Conservation (phyloP, 1,140 invertebrate species). For the Alviniconcha marisindica region DNA sequence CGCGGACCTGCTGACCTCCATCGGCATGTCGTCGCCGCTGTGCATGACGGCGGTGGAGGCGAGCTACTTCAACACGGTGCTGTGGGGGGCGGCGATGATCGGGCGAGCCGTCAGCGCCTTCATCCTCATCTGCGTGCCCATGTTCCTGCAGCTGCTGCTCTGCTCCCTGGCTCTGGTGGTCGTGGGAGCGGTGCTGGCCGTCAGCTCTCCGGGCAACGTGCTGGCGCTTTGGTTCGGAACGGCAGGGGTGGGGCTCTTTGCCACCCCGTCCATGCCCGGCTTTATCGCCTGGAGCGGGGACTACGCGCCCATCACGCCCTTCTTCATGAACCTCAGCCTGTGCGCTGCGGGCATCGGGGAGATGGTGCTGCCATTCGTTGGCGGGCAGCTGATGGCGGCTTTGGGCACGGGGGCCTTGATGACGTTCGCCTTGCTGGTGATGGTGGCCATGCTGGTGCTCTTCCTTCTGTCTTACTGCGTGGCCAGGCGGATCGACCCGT, state of each 20-base stretch:
- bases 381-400: constrained; percentile 13
- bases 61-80: constrained; percentile 30
- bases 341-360: constrained; percentile 33
- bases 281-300: constrained; percentile 41
- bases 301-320: constrained; percentile 21
- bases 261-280: constrained; percentile 34
- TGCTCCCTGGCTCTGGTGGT: constrained; percentile 31
- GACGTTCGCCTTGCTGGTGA: constrained; percentile 9
- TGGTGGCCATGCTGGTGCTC: constrained; percentile 17
- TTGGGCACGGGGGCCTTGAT: constrained; percentile 16
- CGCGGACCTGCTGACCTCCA: constrained; percentile 37
- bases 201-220: background rate
- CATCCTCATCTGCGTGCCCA: constrained; percentile 28
- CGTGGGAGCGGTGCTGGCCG: constrained; percentile 8
- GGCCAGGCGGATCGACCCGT: background rate
- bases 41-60: constrained; percentile 33
- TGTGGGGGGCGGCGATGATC: constrained; percentile 37
- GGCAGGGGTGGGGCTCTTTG: constrained; percentile 37
- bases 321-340: constrained; percentile 32
- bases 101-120: constrained; percentile 34
- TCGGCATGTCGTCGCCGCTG: constrained; percentile 25
- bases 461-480: background rate
- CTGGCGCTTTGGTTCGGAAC: constrained; percentile 43
- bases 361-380: constrained; percentile 41
- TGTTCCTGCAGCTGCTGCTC: constrained; percentile 13